phyloP scores from a whole-genome alignment of 2,797 vertebrate genomes.

The Rhinophrynus dorsalis region DNA sequence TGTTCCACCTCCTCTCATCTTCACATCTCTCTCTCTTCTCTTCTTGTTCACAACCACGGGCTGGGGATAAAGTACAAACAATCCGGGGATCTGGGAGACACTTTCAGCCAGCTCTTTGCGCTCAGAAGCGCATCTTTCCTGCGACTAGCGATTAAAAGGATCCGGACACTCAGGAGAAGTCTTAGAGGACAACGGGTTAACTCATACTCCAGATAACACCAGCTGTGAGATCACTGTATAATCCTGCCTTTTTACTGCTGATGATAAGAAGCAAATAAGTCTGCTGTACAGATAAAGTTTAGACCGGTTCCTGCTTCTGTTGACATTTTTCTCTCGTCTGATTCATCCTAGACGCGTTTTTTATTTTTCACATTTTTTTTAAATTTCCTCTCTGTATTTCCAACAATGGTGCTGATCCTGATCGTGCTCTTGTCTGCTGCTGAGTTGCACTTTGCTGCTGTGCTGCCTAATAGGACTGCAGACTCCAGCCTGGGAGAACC shows the following conservation, averaged over 20 bases:
- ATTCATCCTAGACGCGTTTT: constrained; percentile 18
- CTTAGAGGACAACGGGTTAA: background rate
- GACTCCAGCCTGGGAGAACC: constrained; percentile 34
- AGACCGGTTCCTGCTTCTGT: constrained; percentile 28
- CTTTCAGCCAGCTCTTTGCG: background rate
- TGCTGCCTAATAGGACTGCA: constrained; percentile 16
- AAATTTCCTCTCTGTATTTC: background rate
- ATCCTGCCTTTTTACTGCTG: too few species aligned
- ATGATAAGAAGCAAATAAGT: constrained; percentile 13
- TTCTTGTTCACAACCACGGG: constrained; percentile 70
- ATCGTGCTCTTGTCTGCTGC: constrained; percentile 58
- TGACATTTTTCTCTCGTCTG: constrained; percentile 25
- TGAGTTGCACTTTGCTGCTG: constrained; percentile 51
- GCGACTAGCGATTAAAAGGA: background rate
- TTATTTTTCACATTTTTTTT: background rate
- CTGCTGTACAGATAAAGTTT: constrained; percentile 34
- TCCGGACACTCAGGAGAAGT: too few species aligned
- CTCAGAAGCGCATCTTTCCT: background rate
- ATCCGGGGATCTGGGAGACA: background rate
- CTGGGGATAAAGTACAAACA: constrained; percentile 64
- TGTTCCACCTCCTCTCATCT: constrained; percentile 80
- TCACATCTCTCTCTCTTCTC: constrained; percentile 73
- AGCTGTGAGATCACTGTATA: constrained; percentile 1
- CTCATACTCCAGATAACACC: background rate
- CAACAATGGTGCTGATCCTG: constrained; percentile 62